These are phyloP conservation scores for Acanthaster planci DNA, from an alignment of 35 echinoderm and acorn worm species.

Conservation along the genomic window DNA sequence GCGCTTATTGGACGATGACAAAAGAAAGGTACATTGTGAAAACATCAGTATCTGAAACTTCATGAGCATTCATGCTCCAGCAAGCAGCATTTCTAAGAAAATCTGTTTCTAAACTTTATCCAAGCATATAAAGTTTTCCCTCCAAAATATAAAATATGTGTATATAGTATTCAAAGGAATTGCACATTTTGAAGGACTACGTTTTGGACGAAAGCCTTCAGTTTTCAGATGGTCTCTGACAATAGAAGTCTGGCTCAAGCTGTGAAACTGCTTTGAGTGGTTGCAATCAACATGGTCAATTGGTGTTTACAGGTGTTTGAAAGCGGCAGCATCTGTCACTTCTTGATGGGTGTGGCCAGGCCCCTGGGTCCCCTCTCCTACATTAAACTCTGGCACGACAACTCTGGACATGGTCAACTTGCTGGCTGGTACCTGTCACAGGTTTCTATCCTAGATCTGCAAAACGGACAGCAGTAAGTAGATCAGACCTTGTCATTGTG, in stretches of 20 bases:
- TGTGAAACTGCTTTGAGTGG: no score
- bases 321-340: constrained; percentile 51
- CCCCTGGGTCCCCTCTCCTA: constrained; percentile 47
- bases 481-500: neutral
- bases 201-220: no score
- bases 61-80: no score
- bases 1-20: constrained; percentile 53
- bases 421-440: constrained; percentile 70
- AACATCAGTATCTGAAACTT: neutral
- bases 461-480: constrained; percentile 70
- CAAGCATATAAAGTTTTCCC: no score
- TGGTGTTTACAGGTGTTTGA: constrained; percentile 49
- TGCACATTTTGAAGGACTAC: no score
- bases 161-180: no score
- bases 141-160: no score
- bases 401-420: constrained; percentile 49
- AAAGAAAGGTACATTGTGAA: constrained; percentile 54
- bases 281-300: no score
- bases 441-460: constrained; percentile 47
- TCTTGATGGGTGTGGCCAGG: constrained; percentile 45
- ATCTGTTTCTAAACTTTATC: no score
- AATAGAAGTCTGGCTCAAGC: no score
- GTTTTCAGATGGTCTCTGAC: no score
- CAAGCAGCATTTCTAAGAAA: no score
- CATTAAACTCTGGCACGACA: constrained; percentile 66